Conservation (phyloP, 2,113 vertebrate species). For the Myanophis thanlyinensis region DNA sequence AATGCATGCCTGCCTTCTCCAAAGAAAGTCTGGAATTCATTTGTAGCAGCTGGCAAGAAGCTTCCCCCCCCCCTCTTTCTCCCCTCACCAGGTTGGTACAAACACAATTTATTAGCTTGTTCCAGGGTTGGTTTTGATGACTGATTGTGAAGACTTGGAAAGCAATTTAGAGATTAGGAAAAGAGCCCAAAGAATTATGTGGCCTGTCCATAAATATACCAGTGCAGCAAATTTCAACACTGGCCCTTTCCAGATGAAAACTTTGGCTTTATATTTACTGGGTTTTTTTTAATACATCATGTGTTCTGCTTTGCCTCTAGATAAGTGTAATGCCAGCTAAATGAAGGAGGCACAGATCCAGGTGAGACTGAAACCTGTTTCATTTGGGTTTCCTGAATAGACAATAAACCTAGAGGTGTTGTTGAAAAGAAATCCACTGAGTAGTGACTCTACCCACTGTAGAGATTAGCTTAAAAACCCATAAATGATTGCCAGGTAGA, state of each 20-base stretch:
- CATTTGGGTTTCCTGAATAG: slow-evolving; percentile 28
- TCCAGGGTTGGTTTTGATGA: slow-evolving; percentile 57
- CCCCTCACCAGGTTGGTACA: slow-evolving; percentile 52
- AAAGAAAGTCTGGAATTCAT: slow-evolving; percentile 69
- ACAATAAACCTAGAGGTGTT: slow-evolving; percentile 41
- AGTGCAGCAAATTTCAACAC: not conserved
- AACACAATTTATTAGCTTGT: slow-evolving; percentile 68
- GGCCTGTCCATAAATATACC: slow-evolving; percentile 11
- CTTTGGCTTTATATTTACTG: slow-evolving; percentile 37
- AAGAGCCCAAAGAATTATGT: not conserved
- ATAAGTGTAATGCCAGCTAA: slow-evolving; percentile 38
- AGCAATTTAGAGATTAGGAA: slow-evolving; percentile 41
- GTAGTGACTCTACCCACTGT: slow-evolving; percentile 28
- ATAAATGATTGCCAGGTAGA: not conserved
- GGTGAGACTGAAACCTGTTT: slow-evolving; percentile 27
- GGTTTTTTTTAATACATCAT: not conserved
- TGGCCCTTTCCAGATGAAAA: slow-evolving; percentile 41
- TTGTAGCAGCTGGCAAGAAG: slow-evolving; percentile 59
- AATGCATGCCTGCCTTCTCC: slow-evolving; percentile 45
- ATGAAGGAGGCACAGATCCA: not conserved
- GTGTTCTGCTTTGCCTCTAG: slow-evolving; percentile 7
- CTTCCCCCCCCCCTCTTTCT: not conserved
- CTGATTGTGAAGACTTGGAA: slow-evolving; percentile 6
- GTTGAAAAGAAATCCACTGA: slow-evolving; percentile 55
- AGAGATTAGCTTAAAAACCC: not conserved